Conservation (phyloP, 2,888 invertebrate species). For the Nemapogon koenigi region DNA sequence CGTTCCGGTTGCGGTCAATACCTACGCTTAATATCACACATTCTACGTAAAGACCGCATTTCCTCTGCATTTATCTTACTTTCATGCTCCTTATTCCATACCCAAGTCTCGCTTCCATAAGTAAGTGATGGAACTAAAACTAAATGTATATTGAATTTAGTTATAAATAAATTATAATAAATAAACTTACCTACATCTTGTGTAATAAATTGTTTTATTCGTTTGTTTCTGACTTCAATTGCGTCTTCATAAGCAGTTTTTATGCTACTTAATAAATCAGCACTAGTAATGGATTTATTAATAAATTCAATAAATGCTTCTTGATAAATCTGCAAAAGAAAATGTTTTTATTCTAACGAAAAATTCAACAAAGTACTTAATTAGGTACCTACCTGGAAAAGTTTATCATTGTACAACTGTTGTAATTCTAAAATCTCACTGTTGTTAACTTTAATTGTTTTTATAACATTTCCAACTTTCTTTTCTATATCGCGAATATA, state of each 20-base stretch:
- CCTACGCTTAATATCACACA: too few relatives aligned
- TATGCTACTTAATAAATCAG: constrained; percentile 35
- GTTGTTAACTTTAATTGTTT: constrained; percentile 25
- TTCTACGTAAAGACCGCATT: too few relatives aligned
- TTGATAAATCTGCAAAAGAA: constrained; percentile 36
- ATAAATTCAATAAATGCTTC: constrained; percentile 40
- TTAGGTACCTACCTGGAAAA: constrained; percentile 30
- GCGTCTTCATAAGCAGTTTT: constrained; percentile 46
- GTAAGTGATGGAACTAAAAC: too few relatives aligned
- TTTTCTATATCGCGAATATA: constrained; percentile 35
- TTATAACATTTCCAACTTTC: constrained; percentile 26
- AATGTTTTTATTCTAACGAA: not conserved
- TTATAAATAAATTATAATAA: not conserved
- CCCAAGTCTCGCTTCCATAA: too few relatives aligned
- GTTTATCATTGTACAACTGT: constrained; percentile 35
- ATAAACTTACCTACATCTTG: constrained; percentile 40
- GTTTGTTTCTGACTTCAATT: constrained; percentile 36
- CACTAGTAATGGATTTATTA: constrained; percentile 34
- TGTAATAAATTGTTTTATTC: constrained; percentile 38
- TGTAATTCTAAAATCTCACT: constrained; percentile 34
- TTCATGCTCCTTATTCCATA: too few relatives aligned
- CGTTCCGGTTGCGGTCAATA: too few relatives aligned
- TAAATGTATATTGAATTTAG: not conserved
- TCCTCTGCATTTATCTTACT: too few relatives aligned
- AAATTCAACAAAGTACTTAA: not conserved